A percentile compares a stretch with the other conserved stretches of the same genome.
phyloP scores from a whole-genome alignment of 2,888 invertebrate genomes.

The Cryptophagus acutangulus region DNA sequence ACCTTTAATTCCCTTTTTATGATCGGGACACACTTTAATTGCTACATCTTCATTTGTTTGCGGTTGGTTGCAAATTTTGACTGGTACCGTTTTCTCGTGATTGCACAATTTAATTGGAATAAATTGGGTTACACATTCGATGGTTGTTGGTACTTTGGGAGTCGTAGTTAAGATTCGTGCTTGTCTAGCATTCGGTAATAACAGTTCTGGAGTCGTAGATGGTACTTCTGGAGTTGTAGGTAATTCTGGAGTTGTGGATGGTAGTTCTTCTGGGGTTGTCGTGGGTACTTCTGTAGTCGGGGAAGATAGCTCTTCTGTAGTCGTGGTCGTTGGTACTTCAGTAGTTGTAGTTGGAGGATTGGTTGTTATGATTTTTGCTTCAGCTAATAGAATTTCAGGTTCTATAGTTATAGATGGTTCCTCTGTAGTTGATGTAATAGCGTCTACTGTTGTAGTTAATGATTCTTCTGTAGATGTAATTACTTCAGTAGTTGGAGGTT shows the following conservation, averaged over 20 bases:
- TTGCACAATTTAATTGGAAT: too few species aligned
- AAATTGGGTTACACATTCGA: too few species aligned
- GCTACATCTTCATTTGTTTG: too few species aligned
- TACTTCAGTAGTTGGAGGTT: neutral
- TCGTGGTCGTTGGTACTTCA: neutral
- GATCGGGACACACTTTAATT: too few species aligned
- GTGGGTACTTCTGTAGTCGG: neutral
- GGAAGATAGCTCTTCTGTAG: neutral
- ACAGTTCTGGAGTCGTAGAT: too few species aligned
- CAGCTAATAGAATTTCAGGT: slow-evolving; percentile 1
- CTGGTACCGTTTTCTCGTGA: too few species aligned
- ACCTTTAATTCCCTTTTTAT: too few species aligned
- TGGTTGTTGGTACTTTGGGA: too few species aligned
- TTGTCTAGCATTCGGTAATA: too few species aligned
- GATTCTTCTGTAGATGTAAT: neutral
- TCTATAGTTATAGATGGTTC: neutral
- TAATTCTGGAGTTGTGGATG: neutral
- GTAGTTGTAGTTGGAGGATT: slow-evolving; percentile 1
- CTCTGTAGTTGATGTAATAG: slow-evolving; percentile 4
- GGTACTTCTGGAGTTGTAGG: neutral
- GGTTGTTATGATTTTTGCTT: slow-evolving; percentile 4
- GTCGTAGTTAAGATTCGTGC: too few species aligned
- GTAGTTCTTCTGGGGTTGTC: neutral
- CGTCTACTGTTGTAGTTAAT: slow-evolving; percentile 1
- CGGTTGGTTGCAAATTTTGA: too few species aligned